Evolutionary conservation across 1,140 invertebrate species (phyloP), one percentile per base, ranked within the genome.

Genomic region (Drosophila kurseongensis): DNA sequence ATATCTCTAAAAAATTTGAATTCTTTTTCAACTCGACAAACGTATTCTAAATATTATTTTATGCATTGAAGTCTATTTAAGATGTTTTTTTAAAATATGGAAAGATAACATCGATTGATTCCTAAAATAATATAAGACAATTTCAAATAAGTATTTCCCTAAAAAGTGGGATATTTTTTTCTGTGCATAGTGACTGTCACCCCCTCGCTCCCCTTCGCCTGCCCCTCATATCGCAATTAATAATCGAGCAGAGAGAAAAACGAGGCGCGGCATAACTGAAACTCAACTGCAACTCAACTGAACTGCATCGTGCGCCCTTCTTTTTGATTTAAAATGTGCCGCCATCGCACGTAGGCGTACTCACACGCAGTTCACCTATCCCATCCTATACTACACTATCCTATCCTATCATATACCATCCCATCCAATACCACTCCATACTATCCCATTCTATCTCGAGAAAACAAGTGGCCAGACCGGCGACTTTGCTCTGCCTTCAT

Each of bases 261-360:
- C 61, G 58, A 78, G 80, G 80, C 75, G 75, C 79, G 65, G 58
- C 80, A 63, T 47, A 62, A 62, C 60, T 58, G 59, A 40, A 61
- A 58, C 52, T 58, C 59, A 61, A 57, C 42, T 68, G 47, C 50
- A 67, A 47, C 62, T 52, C 59, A 68, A 45, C 61, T 61, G 29
- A 62, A 55, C 72, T 80, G 68, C 82, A 57, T 83, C 84, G 75
- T 86, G 84, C 84, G 84, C 84, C 84, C 84, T 89, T 89, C 85
- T 83, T 89, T 89, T 89, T 89, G 84, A 89, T 89, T 89, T 89
- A 89, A 89, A 89, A 89, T 89, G 80, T 89, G 84, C 84, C 84
- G 84, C 84, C 77, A 78, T 65, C 67, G 75, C 83, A 86, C 84
- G 83, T 88, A 88, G 84, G 84, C 84, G 84, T 89, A 79, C 75